Conservation (phyloP, 2,797 vertebrate species). For the Microcaecilia unicolor region DNA sequence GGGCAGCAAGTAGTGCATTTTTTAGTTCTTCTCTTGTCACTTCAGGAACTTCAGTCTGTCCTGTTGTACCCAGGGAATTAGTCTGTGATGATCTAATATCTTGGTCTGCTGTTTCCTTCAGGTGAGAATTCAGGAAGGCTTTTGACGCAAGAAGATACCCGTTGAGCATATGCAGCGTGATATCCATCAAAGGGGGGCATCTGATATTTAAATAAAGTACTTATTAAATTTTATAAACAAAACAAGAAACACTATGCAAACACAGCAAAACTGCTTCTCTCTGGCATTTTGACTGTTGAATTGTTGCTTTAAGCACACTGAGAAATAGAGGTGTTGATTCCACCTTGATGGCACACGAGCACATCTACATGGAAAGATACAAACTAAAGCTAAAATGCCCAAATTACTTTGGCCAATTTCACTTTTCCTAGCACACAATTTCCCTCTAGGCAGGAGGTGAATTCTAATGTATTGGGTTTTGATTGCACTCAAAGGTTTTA, state of each 20-base stretch:
- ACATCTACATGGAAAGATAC: too few species aligned
- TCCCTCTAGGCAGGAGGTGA: too few species aligned
- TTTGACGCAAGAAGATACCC: slow-evolving; percentile 93
- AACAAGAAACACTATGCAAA: neutral
- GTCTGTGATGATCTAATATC: slow-evolving; percentile 77
- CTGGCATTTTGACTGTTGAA: neutral
- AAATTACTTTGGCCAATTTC: too few species aligned
- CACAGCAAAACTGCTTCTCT: too few species aligned
- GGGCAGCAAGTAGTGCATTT: slow-evolving; percentile 88
- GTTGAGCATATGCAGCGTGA: slow-evolving; percentile 92
- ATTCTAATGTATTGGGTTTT: too few species aligned
- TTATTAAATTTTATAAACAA: neutral
- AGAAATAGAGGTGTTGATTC: too few species aligned
- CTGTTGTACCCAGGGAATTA: slow-evolving; percentile 63
- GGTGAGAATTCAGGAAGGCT: slow-evolving; percentile 86
- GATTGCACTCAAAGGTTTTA: too few species aligned
- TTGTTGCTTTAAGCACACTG: too few species aligned
- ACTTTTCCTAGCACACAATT: too few species aligned
- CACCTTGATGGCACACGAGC: too few species aligned
- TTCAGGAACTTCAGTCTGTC: slow-evolving; percentile 79
- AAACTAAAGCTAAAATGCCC: too few species aligned
- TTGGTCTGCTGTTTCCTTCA: slow-evolving; percentile 92
- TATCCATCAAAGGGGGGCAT: slow-evolving; percentile 90
- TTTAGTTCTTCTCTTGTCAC: slow-evolving; percentile 95
- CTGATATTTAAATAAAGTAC: slow-evolving; percentile 39